Evolutionary conservation across 2,888 invertebrate species (phyloP).

Genomic region (Epiblema foenella): DNA sequence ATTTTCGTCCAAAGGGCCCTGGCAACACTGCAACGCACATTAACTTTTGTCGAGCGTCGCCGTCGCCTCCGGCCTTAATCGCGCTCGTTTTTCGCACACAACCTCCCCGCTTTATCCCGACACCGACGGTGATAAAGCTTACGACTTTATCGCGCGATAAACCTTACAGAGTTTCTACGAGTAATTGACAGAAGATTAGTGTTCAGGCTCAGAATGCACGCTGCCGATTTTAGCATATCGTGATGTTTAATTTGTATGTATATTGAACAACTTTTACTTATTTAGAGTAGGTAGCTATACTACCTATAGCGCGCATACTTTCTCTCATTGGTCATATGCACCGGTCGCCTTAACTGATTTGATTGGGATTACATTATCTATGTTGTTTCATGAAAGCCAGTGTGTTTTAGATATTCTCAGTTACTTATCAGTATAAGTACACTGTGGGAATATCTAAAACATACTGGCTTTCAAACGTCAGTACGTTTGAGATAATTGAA

Average conservation of each 20-base stretch:
- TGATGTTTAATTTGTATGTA: slow-evolving; percentile 22
- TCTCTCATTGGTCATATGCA: too few species aligned
- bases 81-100: slow-evolving; percentile 47
- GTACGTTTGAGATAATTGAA: too few species aligned
- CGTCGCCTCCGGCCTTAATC: slow-evolving; percentile 45
- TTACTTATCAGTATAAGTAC: too few species aligned
- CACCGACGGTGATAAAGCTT: slow-evolving; percentile 34
- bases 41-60: slow-evolving; percentile 54
- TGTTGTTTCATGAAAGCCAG: too few species aligned
- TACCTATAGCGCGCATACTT: not conserved
- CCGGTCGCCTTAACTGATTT: too few species aligned
- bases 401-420: too few species aligned
- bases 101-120: slow-evolving; percentile 27
- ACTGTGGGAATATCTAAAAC: too few species aligned
- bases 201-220: not conserved
- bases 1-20: too few species aligned
- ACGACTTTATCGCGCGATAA: slow-evolving; percentile 35
- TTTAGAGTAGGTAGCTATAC: too few species aligned
- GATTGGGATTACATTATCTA: too few species aligned
- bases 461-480: too few species aligned
- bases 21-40: too few species aligned
- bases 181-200: slow-evolving; percentile 46
- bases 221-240: slow-evolving; percentile 20
- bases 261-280: not conserved
- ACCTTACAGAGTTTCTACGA: slow-evolving; percentile 40